phyloP scores from a whole-genome alignment of 2,888 invertebrate genomes.

The Tenthredo mesomela region DNA sequence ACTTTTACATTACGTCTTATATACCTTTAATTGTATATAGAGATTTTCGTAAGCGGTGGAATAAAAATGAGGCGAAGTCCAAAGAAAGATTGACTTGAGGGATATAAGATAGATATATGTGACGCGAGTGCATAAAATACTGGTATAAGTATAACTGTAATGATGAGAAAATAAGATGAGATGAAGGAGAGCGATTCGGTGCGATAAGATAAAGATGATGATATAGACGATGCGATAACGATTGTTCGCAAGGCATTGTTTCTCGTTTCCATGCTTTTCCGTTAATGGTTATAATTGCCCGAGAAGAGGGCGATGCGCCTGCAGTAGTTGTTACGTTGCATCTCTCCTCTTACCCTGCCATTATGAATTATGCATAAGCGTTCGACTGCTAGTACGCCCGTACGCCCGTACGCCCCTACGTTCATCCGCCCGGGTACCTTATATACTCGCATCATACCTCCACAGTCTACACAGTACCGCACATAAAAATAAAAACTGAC shows the following conservation, averaged over 20 bases:
- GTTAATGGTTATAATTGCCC: constrained; percentile 69
- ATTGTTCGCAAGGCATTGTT: constrained; percentile 51
- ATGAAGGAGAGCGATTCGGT: neutral
- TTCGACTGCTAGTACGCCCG: constrained; percentile 39
- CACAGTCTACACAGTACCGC: neutral
- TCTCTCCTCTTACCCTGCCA: constrained; percentile 57
- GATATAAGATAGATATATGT: neutral
- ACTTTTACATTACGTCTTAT: neutral
- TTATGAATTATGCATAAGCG: constrained; percentile 57
- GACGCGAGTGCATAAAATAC: neutral
- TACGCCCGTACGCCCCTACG: constrained; percentile 24
- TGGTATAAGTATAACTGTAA: neutral
- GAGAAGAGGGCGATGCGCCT: constrained; percentile 62
- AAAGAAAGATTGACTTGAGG: neutral
- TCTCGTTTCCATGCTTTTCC: constrained; percentile 62
- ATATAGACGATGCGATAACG: constrained; percentile 26
- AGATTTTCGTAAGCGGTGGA: neutral
- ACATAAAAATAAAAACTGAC: constrained; percentile 37
- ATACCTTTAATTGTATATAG: neutral
- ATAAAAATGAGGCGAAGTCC: neutral
- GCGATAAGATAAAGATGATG: constrained; percentile 23
- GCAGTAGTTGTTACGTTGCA: constrained; percentile 52
- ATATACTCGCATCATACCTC: constrained; percentile 14
- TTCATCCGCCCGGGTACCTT: neutral
- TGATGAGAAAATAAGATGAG: neutral